phyloP scores from a whole-genome alignment of 1,140 invertebrate species.

The Harlomillsia oculata region DNA sequence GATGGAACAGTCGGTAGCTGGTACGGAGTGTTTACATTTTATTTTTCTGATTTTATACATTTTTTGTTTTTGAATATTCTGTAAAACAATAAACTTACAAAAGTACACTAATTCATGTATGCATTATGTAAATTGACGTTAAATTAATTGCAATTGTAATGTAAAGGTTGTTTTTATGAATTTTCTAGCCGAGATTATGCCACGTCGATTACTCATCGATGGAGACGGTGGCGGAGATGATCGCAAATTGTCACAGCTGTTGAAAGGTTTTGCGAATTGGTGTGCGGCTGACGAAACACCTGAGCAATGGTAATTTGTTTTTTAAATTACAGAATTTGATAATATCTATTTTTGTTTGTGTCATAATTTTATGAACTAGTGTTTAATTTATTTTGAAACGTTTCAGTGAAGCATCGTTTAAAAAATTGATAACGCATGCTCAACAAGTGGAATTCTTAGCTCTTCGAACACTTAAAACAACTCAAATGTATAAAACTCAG shows the following conservation, averaged over 20 bases:
- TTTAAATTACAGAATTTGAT: conserved; percentile 65
- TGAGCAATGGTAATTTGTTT: conserved; percentile 54
- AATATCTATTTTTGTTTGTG: conserved; percentile 56
- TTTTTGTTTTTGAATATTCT: too few relatives aligned
- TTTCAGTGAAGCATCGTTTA: conserved; percentile 47
- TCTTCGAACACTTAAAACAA: conserved; percentile 73
- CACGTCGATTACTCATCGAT: conserved; percentile 78
- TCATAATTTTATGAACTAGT: conserved; percentile 61
- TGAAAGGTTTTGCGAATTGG: conserved; percentile 86
- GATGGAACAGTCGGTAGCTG: too few relatives aligned
- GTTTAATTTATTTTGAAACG: conserved; percentile 40
- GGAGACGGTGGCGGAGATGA: conserved; percentile 94
- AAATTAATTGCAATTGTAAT: too few relatives aligned
- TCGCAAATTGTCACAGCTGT: conserved; percentile 67
- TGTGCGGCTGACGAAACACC: conserved; percentile 56
- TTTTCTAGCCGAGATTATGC: conserved; percentile 77
- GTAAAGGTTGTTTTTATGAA: too few relatives aligned
- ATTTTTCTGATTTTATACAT: too few relatives aligned
- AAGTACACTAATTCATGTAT: too few relatives aligned
- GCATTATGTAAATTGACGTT: too few relatives aligned
- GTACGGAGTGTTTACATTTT: too few relatives aligned
- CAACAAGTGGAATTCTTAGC: conserved; percentile 80
- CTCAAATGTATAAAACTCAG: conserved; percentile 62
- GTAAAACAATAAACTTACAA: too few relatives aligned
- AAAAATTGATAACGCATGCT: conserved; percentile 69